These are phyloP conservation scores for Drosophila parvula DNA, from an alignment of 1,140 invertebrate genomes.

Conservation along the genomic window DNA sequence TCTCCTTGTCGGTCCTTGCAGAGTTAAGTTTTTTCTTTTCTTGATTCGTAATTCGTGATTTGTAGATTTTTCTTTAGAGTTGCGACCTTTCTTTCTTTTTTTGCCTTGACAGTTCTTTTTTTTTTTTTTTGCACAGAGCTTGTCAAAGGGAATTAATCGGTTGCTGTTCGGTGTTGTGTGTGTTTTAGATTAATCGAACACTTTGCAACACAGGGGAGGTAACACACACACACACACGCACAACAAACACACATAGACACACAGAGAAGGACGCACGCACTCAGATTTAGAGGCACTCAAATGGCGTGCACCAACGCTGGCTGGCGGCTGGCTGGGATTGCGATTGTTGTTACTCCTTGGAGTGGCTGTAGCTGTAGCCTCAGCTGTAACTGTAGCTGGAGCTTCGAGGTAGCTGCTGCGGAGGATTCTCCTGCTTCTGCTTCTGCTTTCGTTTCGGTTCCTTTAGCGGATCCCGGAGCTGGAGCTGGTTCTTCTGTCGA, in stretches of 20 bases:
- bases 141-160: constrained; percentile 11
- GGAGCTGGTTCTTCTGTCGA: constrained; percentile 2
- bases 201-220: constrained; percentile 36
- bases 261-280: constrained; percentile 12
- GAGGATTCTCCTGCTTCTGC: not conserved
- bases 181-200: constrained; percentile 21
- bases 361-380: constrained; percentile 29
- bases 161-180: constrained; percentile 5
- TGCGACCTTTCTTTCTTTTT: not conserved
- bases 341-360: constrained; percentile 2
- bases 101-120: constrained; percentile 2
- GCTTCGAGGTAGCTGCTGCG: constrained; percentile 23
- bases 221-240: constrained; percentile 14
- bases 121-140: constrained; percentile 39
- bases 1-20: constrained; percentile 3
- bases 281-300: constrained; percentile 34
- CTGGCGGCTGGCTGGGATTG: constrained; percentile 26
- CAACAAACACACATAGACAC: constrained; percentile 19
- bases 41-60: not conserved
- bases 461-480: not conserved
- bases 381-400: constrained; percentile 20
- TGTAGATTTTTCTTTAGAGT: not conserved
- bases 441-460: not conserved
- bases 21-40: not conserved
- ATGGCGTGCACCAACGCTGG: constrained; percentile 32